Evolutionary conservation across 2,113 vertebrate species (phyloP), one percentile per base, ranked within the genome.

Genomic region (Malurus melanocephalus): DNA sequence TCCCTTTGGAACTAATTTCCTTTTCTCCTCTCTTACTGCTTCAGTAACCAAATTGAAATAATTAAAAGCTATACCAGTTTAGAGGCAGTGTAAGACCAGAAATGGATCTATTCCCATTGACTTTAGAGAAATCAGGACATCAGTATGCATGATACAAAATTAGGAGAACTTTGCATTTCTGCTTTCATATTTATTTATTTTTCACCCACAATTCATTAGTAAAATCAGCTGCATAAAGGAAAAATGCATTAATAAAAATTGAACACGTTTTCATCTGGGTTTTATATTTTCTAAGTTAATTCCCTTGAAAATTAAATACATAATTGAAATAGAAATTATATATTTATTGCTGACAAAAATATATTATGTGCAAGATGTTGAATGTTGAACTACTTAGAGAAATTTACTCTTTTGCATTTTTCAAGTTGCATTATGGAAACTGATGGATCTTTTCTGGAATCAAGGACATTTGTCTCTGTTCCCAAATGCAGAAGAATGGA

Each of bases 351-450:
- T 95, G 68, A 90, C 93, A 87, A 88, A 84, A 93, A 87, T 92
- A 80, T 88, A 90, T 92, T 62, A 69, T 81, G 75, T 7, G 3
- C 67, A 95, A 94, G 46, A 96, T 90, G 76, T 43, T 94, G 84
- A 96, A 95, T 95, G 94, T 77, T 92, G 86, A 93, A 95, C 65
- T 73, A 89, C 94, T 93, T 93, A 93, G 88, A 73, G 92, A 95
- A 96, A 94, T 94, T 90, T 91, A 93, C 75, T 95, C 77, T 88
- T 89, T 95, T 77, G 80, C 67, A 90, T 96, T 95, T 95, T 96
- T 89, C 88, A 86, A 93, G 66, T 92, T 94, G 91, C 68, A 86
- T 85, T 91, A 74, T 88, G 59, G 93, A 92, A 97, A 96, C 71
- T 95, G 87, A 96, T 80, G 81, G 88, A 85, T 93, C 80, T 94